A percentile compares a stretch with the other conserved stretches of the same genome.
Evolutionary conservation across 2,797 vertebrate species (phyloP).

Genomic region (Hemitrygon akajei): DNA sequence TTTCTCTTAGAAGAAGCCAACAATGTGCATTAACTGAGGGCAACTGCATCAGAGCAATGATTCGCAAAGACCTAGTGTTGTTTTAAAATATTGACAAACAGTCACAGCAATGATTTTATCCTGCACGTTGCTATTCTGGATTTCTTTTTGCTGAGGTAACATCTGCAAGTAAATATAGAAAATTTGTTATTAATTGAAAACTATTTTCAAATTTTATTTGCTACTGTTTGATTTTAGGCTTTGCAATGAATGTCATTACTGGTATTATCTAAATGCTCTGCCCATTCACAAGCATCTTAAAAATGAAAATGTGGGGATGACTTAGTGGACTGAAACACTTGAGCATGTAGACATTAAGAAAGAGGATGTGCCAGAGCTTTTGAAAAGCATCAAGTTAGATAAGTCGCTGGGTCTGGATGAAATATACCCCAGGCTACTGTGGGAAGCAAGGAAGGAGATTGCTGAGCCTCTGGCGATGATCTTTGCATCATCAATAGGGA

Average conservation of each 20-base stretch:
- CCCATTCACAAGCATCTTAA: not conserved
- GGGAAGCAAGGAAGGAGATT: no score
- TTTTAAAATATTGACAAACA: slow-evolving; percentile 10
- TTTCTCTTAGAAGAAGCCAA: not conserved
- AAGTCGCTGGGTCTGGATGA: no score
- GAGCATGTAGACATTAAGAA: no score
- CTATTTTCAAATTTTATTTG: not conserved
- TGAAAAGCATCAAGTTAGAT: no score
- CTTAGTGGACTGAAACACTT: no score
- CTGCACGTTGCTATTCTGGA: not conserved
- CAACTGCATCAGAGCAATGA: not conserved
- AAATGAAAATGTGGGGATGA: not conserved
- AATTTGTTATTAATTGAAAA: not conserved
- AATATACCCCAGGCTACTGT: no score
- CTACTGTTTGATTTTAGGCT: not conserved
- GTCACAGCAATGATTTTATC: not conserved
- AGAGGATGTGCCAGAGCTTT: no score
- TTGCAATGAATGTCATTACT: not conserved
- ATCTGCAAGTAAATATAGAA: slow-evolving; percentile 9
- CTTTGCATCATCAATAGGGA: no score
- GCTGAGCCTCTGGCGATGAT: no score
- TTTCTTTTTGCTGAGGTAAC: slow-evolving; percentile 1
- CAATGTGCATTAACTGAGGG: not conserved
- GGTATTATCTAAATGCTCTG: not conserved
- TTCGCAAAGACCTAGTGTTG: no score